These are phyloP conservation scores for Takifugu bimaculatus DNA, from an alignment of 2,113 vertebrate genomes.

Conservation along the genomic window DNA sequence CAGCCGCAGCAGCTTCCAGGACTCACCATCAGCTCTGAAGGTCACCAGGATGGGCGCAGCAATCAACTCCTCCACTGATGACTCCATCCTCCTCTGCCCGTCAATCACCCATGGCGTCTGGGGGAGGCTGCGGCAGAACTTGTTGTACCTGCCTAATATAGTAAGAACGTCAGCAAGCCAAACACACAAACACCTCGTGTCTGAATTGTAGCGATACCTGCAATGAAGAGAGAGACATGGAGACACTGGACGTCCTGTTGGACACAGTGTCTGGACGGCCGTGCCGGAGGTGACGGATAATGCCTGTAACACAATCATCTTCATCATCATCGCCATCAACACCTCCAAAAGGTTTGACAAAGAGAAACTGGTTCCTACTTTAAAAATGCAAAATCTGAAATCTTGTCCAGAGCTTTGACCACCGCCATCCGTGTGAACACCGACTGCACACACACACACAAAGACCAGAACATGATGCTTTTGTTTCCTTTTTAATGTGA, in stretches of 20 bases:
- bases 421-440: slow-evolving; percentile 98
- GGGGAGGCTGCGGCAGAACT: slow-evolving; percentile 91
- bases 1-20: neutral
- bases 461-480: too few species aligned
- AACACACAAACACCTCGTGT: neutral
- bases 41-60: slow-evolving; percentile 80
- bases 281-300: slow-evolving; percentile 80
- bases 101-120: slow-evolving; percentile 98
- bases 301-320: slow-evolving; percentile 64
- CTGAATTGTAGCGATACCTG: slow-evolving; percentile 74
- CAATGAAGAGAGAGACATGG: slow-evolving; percentile 87
- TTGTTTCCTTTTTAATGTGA: too few species aligned
- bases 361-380: slow-evolving; percentile 66
- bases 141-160: slow-evolving; percentile 89
- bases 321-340: neutral
- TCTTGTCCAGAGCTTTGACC: slow-evolving; percentile 91
- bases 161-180: neutral
- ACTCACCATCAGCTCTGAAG: slow-evolving; percentile 88
- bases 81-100: slow-evolving; percentile 93
- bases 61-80: slow-evolving; percentile 96
- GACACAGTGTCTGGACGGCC: slow-evolving; percentile 72
- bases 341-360: neutral
- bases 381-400: slow-evolving; percentile 84
- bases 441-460: slow-evolving; percentile 73
- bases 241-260: slow-evolving; percentile 84